phyloP scores from a whole-genome alignment of 2,113 vertebrate genomes.

The Grammatotria lemairii region DNA sequence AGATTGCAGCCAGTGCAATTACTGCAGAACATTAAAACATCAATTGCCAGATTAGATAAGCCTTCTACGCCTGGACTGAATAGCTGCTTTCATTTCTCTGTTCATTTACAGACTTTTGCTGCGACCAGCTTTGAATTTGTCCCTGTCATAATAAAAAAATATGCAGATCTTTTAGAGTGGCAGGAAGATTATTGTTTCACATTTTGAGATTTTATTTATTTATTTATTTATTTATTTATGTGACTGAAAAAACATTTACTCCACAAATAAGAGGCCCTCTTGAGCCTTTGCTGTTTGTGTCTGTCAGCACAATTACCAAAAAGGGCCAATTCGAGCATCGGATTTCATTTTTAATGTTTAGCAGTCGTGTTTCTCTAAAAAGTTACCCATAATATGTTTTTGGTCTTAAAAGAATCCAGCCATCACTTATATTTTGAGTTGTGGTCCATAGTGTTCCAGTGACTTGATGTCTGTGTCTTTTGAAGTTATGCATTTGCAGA shows the following conservation, averaged over 20 bases:
- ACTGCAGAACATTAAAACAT: not conserved
- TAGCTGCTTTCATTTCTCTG: not conserved
- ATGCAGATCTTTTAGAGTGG: not conserved
- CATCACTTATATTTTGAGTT: not conserved
- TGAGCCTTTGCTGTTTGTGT: not conserved
- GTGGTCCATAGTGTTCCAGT: not conserved
- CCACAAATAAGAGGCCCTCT: not conserved
- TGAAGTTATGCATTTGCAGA: not conserved
- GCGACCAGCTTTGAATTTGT: not conserved
- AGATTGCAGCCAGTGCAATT: not conserved
- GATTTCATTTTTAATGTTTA: not conserved
- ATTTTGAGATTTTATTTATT: not conserved
- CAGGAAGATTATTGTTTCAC: not conserved
- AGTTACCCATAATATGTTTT: not conserved
- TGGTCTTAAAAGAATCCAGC: not conserved
- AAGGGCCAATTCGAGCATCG: not conserved
- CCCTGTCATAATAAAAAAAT: not conserved
- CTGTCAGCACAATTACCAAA: not conserved
- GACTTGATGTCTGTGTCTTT: not conserved
- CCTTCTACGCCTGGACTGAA: constrained; percentile 9
- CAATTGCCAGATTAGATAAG: constrained; percentile 32
- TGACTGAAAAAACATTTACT: not conserved
- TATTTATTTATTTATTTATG: not conserved
- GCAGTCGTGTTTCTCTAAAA: not conserved
- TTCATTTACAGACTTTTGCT: not conserved